Evolutionary conservation across 2,888 invertebrate species (phyloP).

Genomic region (Acanthoscelides obtectus): DNA sequence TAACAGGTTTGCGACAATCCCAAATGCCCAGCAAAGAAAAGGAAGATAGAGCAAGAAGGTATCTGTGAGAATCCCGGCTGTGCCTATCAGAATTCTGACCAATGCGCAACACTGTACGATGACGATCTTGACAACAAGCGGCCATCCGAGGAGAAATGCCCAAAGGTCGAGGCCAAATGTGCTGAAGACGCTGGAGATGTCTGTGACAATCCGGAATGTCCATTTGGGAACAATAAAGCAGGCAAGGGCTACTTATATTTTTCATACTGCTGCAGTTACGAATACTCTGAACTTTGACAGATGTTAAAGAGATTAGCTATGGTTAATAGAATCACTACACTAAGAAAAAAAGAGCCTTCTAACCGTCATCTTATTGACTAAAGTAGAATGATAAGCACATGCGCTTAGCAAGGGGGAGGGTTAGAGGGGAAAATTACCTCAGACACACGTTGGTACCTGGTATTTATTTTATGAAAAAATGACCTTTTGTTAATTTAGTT

Average conservation of each 20-base stretch:
- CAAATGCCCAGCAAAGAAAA: slow-evolving; percentile 17
- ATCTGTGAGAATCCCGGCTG: slow-evolving; percentile 26
- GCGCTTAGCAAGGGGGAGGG: too few relatives aligned
- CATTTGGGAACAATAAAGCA: slow-evolving; percentile 9
- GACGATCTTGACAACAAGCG: slow-evolving; percentile 16
- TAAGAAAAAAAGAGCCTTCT: too few relatives aligned
- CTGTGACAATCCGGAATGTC: slow-evolving; percentile 27
- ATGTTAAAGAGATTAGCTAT: neutral
- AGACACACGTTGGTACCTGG: too few relatives aligned
- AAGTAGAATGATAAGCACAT: too few relatives aligned
- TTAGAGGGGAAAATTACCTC: too few relatives aligned
- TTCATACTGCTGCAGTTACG: too few relatives aligned
- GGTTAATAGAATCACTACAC: too few relatives aligned
- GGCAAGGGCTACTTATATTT: too few relatives aligned
- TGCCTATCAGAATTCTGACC: slow-evolving; percentile 9
- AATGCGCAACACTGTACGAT: neutral
- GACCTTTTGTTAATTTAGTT: too few relatives aligned
- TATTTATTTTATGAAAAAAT: too few relatives aligned
- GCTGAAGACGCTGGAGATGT: neutral
- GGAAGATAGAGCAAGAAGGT: slow-evolving; percentile 6
- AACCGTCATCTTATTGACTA: too few relatives aligned
- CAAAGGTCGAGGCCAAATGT: slow-evolving; percentile 9
- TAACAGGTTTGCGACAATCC: slow-evolving; percentile 16
- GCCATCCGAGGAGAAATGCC: slow-evolving; percentile 8
- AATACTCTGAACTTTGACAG: too few relatives aligned